Base-by-base conservation (phyloP, 2,797 vertebrate species). In the Schizopygopsis malacanthus region DNA sequence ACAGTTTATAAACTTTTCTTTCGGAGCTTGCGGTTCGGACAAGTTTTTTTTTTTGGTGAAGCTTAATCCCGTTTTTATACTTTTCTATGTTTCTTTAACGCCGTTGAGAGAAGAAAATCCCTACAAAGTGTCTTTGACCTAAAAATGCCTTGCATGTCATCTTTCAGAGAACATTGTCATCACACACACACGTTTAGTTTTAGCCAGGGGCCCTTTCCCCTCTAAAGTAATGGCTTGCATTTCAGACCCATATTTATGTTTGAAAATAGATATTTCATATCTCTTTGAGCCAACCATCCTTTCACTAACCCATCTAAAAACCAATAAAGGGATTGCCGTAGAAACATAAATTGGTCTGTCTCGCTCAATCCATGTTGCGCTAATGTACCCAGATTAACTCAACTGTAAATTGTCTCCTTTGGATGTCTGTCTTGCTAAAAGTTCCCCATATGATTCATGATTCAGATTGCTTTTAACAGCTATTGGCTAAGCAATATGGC, bases 381-480 rank as follows among this genome's bases (percentile, higher is more conserved):
- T 98, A 99, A 99, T 99, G 97, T 97, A 98, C 95, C 96, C 97
- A 96, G 97, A 99, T 99, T 98, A 98, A 99, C 97, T 98, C 97
- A 97, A 97, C 98, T 98, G 98, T 99, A 99, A 99, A 99, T 99
- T 97, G 97, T 97, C 97, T 98, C 95, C 97, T 97, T 95, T 96
- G 95, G 96, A 97, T 96, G 97, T 95, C 96, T 97, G 96, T 98
- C 97, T 96, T 95, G 96, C 97, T 99, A 96, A 98, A 98, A 99
- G 97, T 99, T 98, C 96, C 96, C 96, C 92, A 95, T 97, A 97
- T 99, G 98, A 99, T 99, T 99, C 98, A 99, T 99, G 98, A 97
- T 97, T 98, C 96, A 95, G 96, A 98, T 98, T 97, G 98, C 98
- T 99, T 99, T 99, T 99, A 99, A 98, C 97, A 97, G 97, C 97